Base-by-base conservation (phyloP, 2,888 invertebrate genomes). In the Stratiomys singularior region DNA sequence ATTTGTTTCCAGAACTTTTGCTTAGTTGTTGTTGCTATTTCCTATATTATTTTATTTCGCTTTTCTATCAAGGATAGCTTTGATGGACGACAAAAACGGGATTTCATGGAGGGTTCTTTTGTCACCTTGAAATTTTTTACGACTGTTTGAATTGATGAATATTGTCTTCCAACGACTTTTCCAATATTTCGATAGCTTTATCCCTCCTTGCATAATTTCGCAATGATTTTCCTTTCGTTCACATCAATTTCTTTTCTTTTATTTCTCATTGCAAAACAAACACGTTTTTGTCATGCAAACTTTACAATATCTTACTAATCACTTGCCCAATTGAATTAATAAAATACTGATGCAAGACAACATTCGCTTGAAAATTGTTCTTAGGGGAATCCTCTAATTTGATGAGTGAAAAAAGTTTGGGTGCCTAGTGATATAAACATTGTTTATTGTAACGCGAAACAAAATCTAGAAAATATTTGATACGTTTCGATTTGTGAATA, bases 381-480 rank as follows among this genome's bases (percentile, higher is more conserved):
- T 52, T 60, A 18, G 60, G 60, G 60, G 21, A n/a, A 60, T 60
- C 60, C 60, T 23, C 60, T 60, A 21, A 60, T 60, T 60, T n/a
- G n/a, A n/a, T n/a, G n/a, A n/a, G n/a, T n/a, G n/a, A n/a, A n/a
- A n/a, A n/a, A n/a, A n/a, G n/a, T n/a, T n/a, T n/a, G n/a, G n/a
- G n/a, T n/a, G n/a, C n/a, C n/a, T n/a, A n/a, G n/a, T n/a, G n/a
- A n/a, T n/a, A n/a, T n/a, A n/a, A n/a, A n/a, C n/a, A n/a, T n/a
- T n/a, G n/a, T n/a, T n/a, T n/a, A n/a, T n/a, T n/a, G n/a, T n/a
- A n/a, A n/a, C n/a, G n/a, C n/a, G n/a, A n/a, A n/a, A n/a, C n/a
- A n/a, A n/a, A n/a, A n/a, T n/a, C n/a, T n/a, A n/a, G n/a, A n/a
- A n/a, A n/a, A n/a, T n/a, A n/a, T n/a, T n/a, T n/a, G n/a, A n/a